Conservation (phyloP, 2,113 vertebrate species). For the Dasyurus viverrinus region DNA sequence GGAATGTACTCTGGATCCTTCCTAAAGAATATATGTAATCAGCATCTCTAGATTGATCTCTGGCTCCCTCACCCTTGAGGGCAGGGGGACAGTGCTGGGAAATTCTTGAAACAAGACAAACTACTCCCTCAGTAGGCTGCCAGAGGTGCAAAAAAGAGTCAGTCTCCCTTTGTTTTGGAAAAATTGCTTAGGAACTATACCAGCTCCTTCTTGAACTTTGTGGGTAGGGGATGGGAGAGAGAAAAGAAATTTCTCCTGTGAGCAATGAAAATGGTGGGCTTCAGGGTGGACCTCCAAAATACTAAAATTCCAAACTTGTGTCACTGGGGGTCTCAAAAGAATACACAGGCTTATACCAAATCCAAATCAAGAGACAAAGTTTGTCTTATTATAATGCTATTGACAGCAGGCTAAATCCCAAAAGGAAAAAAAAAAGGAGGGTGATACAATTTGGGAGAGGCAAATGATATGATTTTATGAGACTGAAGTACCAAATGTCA, state of each 20-base stretch:
- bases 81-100: not conserved
- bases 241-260: not conserved
- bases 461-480: too few relatives aligned
- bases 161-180: not conserved
- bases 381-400: too few relatives aligned
- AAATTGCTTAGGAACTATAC: not conserved
- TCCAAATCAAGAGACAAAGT: too few relatives aligned
- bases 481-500: too few relatives aligned
- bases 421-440: too few relatives aligned
- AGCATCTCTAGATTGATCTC: not conserved
- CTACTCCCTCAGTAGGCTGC: accelerated
- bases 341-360: too few relatives aligned
- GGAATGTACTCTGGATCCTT: not conserved
- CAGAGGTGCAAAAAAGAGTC: not conserved
- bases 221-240: not conserved
- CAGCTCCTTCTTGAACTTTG: not conserved
- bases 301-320: too few relatives aligned
- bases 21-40: not conserved
- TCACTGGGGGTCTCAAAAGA: too few relatives aligned
- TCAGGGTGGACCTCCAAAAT: too few relatives aligned
- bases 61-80: not conserved
- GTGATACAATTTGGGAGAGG: too few relatives aligned
- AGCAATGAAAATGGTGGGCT: not conserved
- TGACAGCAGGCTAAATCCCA: too few relatives aligned
- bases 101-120: not conserved